Evolutionary conservation across 2,113 vertebrate genomes (phyloP), one percentile per base, ranked within the genome.

Genomic region (Xenopus borealis): DNA sequence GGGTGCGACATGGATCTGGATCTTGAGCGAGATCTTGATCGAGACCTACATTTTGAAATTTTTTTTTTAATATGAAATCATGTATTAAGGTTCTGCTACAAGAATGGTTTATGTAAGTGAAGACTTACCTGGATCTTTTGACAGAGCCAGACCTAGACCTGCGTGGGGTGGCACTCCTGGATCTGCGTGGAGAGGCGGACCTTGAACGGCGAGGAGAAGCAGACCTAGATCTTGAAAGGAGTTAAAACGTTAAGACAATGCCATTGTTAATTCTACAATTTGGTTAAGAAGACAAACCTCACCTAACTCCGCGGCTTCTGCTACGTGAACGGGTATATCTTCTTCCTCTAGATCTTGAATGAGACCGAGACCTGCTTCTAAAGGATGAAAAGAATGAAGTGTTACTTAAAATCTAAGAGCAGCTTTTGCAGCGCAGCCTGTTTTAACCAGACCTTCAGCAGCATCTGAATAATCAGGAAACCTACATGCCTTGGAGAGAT

Each of bases 261-360:
- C 11, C 47, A 50, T 50, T 40, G 3, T 40, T 40, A 40, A 40
- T 40, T 40, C 33, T 7, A 40, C 33, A 27, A 27, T 13, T 50
- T 16, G 3, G 47, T 5, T 12, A 50, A 9, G 11, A 12, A 50
- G 14, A 47, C 9, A 47, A 47, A 47, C 88, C 79, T 7, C 23
- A 94, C 94, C 93, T 93, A 83, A 92, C 91, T 78, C 91, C 92
- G 63, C 92, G 88, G 83, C 94, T 94, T 53, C 93, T 86, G 78
- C 93, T 95, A 52, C 88, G 88, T 58, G 93, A 94, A 44, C 93
- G 91, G 57, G 92, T 91, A 40, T 92, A 92, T 61, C 92, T 82
- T 62, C 93, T 91, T 66, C 74, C 92, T 19, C 91, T 85, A 79
- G 93, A 95, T 69, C 91, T 86, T 3, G 93, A 94, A 70, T 91